Conservation (phyloP, 2,113 vertebrate species). For the Junco hyemalis region DNA sequence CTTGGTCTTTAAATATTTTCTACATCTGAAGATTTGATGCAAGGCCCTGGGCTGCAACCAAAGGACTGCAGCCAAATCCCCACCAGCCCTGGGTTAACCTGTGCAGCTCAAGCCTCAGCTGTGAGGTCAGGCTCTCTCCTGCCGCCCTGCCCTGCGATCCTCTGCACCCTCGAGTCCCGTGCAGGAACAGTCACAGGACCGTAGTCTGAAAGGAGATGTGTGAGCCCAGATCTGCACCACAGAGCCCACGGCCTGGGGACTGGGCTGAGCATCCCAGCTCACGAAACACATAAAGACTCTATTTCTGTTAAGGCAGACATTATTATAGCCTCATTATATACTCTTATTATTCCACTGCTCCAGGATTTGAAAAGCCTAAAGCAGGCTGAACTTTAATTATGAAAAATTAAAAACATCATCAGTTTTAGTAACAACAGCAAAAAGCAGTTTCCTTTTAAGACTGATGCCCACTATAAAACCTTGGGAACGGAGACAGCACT, state of each 20-base stretch:
- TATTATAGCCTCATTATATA: neutral
- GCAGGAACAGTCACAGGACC: fast-evolving
- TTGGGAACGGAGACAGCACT: neutral
- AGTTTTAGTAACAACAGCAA: neutral
- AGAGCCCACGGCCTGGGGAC: neutral
- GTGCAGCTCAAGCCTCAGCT: neutral
- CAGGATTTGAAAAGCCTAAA: neutral
- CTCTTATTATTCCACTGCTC: neutral
- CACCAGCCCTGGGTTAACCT: neutral
- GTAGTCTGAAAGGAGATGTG: fast-evolving
- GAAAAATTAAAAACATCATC: neutral
- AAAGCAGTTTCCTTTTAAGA: neutral
- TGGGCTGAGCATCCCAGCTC: fast-evolving
- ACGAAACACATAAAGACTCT: fast-evolving
- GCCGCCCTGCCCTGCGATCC: fast-evolving
- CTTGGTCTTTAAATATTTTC: neutral
- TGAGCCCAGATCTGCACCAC: neutral
- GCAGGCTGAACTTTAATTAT: fast-evolving
- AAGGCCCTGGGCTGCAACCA: neutral
- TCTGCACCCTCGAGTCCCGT: fast-evolving
- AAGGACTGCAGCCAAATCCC: neutral
- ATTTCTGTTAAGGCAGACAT: neutral
- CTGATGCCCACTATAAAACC: neutral
- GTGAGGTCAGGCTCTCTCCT: fast-evolving
- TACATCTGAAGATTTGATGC: neutral